Evolutionary conservation across 2,888 invertebrate genomes (phyloP), one percentile per base, ranked within the genome.

Genomic region (Chrysolina oricalcia): DNA sequence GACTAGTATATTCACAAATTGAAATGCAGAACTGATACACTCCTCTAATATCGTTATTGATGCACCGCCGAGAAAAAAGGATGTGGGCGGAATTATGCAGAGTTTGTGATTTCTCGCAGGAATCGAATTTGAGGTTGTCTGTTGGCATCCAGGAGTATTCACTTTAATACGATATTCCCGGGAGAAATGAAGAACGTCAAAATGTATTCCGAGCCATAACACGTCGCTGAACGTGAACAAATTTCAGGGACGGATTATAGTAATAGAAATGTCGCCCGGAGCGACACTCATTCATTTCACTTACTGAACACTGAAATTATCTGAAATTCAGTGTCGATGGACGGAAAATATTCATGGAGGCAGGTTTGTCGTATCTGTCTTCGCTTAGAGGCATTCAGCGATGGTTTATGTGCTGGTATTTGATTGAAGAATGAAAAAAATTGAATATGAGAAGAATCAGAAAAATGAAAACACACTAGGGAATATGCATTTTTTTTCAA

Each of bases 141-240:
- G 48, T 70, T 77, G 67, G 71, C 64, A 70, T 65, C 72, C 21
- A 23, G 35, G 72, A 70, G 67, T 72, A 72, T 76, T 76, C 77
- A 64, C 72, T 73, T 74, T 75, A 77, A 75, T 75, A 73, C 59
- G 63, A 62, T 75, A 71, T 66, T 40, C 77, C 72, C 77, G 19
- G 63, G 77, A 70, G 77, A 75, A 75, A 77, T 74, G 75, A 73
- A 68, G 68, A 75, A 72, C 72, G 77, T 77, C 77, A 75, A 73
- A 77, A 77, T 56, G 56, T 77, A 73, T 77, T 75, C 70, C 68
- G 35, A 67, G 63, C 63, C 68, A 70, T 73, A 70, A 75, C 73
- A 68, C 68, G 53, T 71, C 70, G 64, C 53, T 65, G 73, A 71
- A 74, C 70, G 59, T 68, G 35, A 68, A 64, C 64, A 40, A 70